Percentiles rank a stretch among this genome's conserved stretches.
Conservation (phyloP, 2,113 vertebrate genomes). For the Passer montanus region DNA sequence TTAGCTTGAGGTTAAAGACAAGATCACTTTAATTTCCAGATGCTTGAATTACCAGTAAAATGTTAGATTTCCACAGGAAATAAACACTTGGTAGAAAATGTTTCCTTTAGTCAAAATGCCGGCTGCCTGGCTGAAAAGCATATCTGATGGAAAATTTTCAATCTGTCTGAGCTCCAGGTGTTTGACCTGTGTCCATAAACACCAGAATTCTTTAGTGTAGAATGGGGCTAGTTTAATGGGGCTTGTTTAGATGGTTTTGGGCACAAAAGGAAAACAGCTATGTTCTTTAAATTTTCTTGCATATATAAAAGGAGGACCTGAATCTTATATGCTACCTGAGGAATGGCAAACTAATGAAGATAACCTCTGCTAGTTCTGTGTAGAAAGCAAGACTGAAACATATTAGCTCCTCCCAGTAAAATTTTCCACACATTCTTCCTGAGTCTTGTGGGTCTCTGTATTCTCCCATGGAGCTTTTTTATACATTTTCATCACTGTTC, state of each 20-base stretch:
- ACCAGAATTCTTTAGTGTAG: background rate
- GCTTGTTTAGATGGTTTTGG: background rate
- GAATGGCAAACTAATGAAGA: background rate
- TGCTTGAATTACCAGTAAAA: constrained; percentile 15
- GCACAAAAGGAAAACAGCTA: background rate
- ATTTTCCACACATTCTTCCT: background rate
- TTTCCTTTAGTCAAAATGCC: constrained; percentile 23
- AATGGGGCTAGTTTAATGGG: background rate
- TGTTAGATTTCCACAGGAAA: constrained; percentile 47
- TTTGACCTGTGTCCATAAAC: background rate
- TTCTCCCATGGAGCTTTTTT: background rate
- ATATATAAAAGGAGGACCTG: background rate
- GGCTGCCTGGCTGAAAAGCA: background rate
- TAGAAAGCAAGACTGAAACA: background rate
- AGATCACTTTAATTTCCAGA: background rate
- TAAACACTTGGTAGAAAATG: constrained; percentile 47
- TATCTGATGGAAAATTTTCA: constrained; percentile 49
- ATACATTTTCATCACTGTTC: background rate
- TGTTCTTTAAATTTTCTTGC: background rate
- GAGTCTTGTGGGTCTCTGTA: background rate
- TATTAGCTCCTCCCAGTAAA: background rate
- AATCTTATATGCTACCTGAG: background rate
- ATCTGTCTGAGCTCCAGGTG: background rate
- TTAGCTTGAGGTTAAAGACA: background rate
- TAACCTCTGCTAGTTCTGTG: background rate